A percentile compares a stretch with the other conserved stretches of the same genome.
Conservation (phyloP, 2,888 invertebrate genomes). For the Entomobrya proxima region DNA sequence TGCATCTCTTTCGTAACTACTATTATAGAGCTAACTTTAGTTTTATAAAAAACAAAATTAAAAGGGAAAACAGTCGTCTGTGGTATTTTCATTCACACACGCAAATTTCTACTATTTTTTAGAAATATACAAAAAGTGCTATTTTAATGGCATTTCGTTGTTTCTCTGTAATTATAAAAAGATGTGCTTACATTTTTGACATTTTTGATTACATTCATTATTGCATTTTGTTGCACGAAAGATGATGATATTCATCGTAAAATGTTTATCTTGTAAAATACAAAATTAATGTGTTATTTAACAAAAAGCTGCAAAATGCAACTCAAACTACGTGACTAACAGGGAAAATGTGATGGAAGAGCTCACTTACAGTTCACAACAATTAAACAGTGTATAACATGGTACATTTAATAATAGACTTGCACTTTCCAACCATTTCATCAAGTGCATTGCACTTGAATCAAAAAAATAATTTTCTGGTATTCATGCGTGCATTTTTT, state of each 20-base stretch:
- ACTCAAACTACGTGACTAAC: constrained; percentile 26
- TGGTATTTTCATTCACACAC: constrained; percentile 20
- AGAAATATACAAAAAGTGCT: neutral
- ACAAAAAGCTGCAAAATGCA: neutral
- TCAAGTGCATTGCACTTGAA: constrained; percentile 19
- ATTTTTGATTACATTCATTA: neutral
- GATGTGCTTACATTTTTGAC: constrained; percentile 1
- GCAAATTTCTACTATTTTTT: neutral
- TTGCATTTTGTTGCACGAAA: neutral
- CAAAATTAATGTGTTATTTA: neutral
- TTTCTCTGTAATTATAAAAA: neutral
- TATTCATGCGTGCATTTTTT: neutral
- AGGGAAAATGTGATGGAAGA: constrained; percentile 13
- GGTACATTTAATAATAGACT: neutral
- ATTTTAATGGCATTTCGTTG: neutral
- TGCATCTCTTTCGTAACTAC: no score
- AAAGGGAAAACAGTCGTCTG: neutral
- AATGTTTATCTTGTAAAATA: neutral
- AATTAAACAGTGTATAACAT: neutral
- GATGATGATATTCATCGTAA: neutral
- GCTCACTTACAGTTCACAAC: neutral
- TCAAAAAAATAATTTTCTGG: neutral
- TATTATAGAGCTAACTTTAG: neutral
- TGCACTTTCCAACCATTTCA: constrained; percentile 38
- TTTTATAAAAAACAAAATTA: neutral